Conservation (phyloP, 2,888 invertebrate species). For the Prosopocoilus inquinatus region DNA sequence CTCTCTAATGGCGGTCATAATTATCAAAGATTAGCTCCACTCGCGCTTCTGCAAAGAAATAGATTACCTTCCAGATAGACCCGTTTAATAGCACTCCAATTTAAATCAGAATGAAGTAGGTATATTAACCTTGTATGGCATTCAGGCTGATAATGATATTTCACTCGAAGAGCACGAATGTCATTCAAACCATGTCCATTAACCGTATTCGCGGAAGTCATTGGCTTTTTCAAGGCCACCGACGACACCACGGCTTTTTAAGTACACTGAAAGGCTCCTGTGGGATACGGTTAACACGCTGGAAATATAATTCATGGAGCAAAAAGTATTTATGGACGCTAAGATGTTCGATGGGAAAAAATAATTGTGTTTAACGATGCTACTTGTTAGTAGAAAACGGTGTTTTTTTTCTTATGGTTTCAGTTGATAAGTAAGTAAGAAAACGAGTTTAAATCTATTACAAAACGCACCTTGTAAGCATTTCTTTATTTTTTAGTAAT, state of each 20-base stretch:
- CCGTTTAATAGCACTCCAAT: slow-evolving; percentile 29
- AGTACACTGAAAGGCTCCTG: background rate
- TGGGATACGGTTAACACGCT: background rate
- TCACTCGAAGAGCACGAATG: slow-evolving; percentile 33
- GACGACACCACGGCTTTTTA: background rate
- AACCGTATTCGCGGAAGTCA: slow-evolving; percentile 40
- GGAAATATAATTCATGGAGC: background rate
- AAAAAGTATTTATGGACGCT: no score
- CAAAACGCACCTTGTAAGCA: no score
- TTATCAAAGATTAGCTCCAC: slow-evolving; percentile 23
- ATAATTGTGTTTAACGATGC: no score
- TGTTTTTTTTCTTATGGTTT: no score
- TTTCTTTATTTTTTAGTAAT: no score
- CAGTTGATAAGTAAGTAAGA: no score
- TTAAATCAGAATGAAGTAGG: slow-evolving; percentile 31
- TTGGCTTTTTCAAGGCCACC: slow-evolving; percentile 42
- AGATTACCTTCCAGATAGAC: slow-evolving; percentile 20
- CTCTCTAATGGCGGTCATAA: slow-evolving; percentile 23
- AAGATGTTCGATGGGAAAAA: no score
- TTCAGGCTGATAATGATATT: slow-evolving; percentile 36
- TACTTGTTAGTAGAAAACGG: no score
- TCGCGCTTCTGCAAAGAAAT: slow-evolving; percentile 16
- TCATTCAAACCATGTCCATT: slow-evolving; percentile 40
- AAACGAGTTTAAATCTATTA: no score
- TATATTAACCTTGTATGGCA: slow-evolving; percentile 35